These are phyloP conservation scores for Coptodon rendalli DNA, from an alignment of 2,113 vertebrate species.

Conservation along the genomic window DNA sequence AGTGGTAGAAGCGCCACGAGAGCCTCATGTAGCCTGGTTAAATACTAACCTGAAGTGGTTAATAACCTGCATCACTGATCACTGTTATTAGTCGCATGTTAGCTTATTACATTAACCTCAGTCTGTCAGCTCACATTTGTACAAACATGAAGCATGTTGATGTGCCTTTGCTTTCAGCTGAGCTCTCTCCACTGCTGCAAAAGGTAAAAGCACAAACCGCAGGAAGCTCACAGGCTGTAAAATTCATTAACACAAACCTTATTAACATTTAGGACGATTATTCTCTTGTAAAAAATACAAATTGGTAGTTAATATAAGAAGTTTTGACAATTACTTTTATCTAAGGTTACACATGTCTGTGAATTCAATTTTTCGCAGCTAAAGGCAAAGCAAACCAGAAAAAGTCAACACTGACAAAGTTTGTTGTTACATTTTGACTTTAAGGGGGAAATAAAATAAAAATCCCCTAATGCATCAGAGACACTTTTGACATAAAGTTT, in stretches of 20 bases:
- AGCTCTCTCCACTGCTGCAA: background rate
- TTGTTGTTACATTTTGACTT: background rate
- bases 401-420: background rate
- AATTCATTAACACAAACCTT: rapidly evolving
- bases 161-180: background rate
- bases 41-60: background rate
- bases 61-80: background rate
- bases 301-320: background rate
- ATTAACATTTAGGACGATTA: background rate
- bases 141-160: background rate
- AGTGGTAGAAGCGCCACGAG: background rate
- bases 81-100: rapidly evolving
- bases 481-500: rapidly evolving
- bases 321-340: background rate
- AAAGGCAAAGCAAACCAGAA: background rate
- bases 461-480: background rate
- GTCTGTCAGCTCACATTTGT: background rate
- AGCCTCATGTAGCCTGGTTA: background rate
- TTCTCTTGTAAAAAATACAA: rapidly evolving
- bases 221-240: background rate
- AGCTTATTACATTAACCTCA: background rate
- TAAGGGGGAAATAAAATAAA: background rate
- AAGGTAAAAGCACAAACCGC: background rate
- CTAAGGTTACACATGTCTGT: background rate
- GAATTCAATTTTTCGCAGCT: background rate